These are phyloP conservation scores for Vultur gryphus DNA, from an alignment of 2,797 vertebrate species.

Conservation along the genomic window DNA sequence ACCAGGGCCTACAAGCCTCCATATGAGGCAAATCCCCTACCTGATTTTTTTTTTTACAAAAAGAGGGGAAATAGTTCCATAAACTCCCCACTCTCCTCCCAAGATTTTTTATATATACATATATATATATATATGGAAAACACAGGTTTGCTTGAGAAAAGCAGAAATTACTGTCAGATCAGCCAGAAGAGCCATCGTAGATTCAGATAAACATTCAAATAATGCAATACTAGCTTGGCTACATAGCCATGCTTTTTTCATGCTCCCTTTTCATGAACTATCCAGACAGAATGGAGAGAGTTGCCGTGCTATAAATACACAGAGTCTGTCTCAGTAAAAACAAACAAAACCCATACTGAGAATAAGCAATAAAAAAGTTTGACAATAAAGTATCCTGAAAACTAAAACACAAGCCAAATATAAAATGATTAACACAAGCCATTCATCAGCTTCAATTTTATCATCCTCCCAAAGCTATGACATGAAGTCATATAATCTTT, in stretches of 20 bases:
- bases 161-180: background rate
- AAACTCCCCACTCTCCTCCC: background rate
- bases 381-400: slow-evolving; percentile 34
- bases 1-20: background rate
- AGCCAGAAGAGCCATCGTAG: background rate
- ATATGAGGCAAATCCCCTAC: background rate
- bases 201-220: background rate
- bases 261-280: background rate
- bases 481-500: background rate
- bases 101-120: background rate
- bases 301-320: background rate
- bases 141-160: background rate
- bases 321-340: slow-evolving; percentile 20
- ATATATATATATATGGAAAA: background rate
- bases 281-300: background rate
- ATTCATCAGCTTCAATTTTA: background rate
- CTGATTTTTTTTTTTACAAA: background rate
- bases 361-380: background rate
- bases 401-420: slow-evolving; percentile 21
- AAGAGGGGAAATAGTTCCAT: background rate
- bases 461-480: background rate
- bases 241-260: background rate
- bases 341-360: slow-evolving; percentile 2
- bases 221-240: background rate
- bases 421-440: slow-evolving; percentile 13